Evolutionary conservation across 2,113 vertebrate genomes (phyloP), one percentile per base, ranked within the genome.

Genomic region (Pristiophorus japonicus): DNA sequence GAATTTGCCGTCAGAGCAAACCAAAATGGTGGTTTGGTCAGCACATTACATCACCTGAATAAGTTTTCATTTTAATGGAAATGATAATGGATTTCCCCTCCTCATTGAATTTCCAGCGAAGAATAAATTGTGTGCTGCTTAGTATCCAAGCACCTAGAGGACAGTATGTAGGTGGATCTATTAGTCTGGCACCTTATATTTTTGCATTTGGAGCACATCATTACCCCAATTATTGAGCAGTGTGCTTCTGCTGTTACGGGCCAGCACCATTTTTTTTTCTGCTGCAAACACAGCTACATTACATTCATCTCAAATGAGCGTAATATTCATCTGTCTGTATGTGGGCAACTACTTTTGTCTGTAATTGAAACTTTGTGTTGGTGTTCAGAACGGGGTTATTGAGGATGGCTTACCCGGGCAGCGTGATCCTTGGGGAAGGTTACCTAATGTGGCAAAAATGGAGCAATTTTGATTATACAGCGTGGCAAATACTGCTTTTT

Each of bases 181-280:
- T 70, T 94, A 27, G 30, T 51, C 27, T 94, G 66, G 45, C 93
- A 51, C 42, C 27, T 73, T 94, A 94, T 51, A 0, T 65, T 42
- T 38, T 63, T 94, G 65, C 65, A 73, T 51, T 70, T 94, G 66
- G 93, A 73, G 45, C 93, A 94, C 42, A 51, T 70, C 30, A 94
- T 67, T 94, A 45, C 42, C 12, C 45, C 70, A 66, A 34, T 70
- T 73, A 94, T 70, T 94, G 93, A 73, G 47, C 12, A 34, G 12
- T 30, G 20, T 90, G 51, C 22, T 45, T 18, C 11, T 11, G 22
- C 90, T 65, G 34, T 20, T 92, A 18, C 7, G 11, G 90, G 90
- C 91, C 22, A 45, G 65, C 45, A 51, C 10, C 14, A 30, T 30
- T 38, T 66, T 67, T n/a, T 94, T 65, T 65, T 38, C 38, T 65